Evolutionary conservation across 2,888 invertebrate species (phyloP), one percentile per base, ranked within the genome.

Genomic region (Acronicta aceris): DNA sequence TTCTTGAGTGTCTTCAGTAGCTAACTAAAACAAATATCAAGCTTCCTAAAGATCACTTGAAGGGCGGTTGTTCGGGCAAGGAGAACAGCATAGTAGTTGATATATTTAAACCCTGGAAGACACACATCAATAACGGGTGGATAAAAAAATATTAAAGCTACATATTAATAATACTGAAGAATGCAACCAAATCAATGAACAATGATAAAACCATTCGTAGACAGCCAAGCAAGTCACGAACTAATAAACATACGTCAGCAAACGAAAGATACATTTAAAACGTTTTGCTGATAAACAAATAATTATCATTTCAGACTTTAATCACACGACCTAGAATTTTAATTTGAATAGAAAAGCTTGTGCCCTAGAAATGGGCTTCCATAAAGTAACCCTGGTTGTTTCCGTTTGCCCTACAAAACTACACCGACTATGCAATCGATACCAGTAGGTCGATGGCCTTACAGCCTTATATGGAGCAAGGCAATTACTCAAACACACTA

Each of bases 381-480:
- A 65, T 73, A 74, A 76, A 67, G 48, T 66, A 59, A 70, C 64
- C 13, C 50, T 47, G 52, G 62, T 77, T 69, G 74, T 82, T 85
- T 82, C 84, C 82, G 81, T 60, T 81, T 71, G 87, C 78, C 86
- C 89, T 83, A 88, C 78, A 86, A 89, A 88, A 79, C 71, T 54
- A 54, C 52, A 54, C 55, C 53, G 65, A 59, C 60, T 49, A 42
- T 71, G 72, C 76, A 87, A 90, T 91, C 89, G 82, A 89, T 89
- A 81, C 62, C 57, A 73, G 65, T 78, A 71, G 89, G 88, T 89
- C 88, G 82, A 84, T 81, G 89, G 80, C 87, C 89, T 74, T 81
- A 82, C 42, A 59, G 77, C 82, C 80, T 82, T 81, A 83, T 81
- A 78, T 85, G 64, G 83, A 82, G 70, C 84, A 81, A 79, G 76